Conservation (phyloP, 2,797 vertebrate genomes). For the Coranthus polyacanthus region DNA sequence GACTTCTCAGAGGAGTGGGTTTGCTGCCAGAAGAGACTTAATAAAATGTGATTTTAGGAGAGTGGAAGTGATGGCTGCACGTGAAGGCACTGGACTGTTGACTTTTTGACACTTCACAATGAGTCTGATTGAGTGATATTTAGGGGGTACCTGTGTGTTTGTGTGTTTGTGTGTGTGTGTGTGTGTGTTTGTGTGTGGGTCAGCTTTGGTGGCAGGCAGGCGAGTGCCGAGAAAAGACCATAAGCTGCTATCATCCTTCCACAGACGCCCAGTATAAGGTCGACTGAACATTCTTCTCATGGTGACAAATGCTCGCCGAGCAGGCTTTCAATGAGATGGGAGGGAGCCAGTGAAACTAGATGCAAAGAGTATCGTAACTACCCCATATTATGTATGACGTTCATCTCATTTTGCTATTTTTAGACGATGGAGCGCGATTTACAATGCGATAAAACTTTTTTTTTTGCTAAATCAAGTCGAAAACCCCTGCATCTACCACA, state of each 20-base stretch:
- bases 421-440: too few relatives aligned
- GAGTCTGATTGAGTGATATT: constrained; percentile 36
- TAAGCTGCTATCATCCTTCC: constrained; percentile 61
- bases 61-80: not conserved
- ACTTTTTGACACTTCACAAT: constrained; percentile 25
- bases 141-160: constrained; percentile 8
- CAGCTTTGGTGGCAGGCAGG: constrained; percentile 42
- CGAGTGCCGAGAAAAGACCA: constrained; percentile 46
- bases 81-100: constrained; percentile 23
- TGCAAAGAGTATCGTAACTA: constrained; percentile 34
- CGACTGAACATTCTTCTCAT: constrained; percentile 57
- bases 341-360: too few relatives aligned
- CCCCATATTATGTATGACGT: constrained; percentile 34
- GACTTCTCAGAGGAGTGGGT: not conserved
- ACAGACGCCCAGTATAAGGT: constrained; percentile 34
- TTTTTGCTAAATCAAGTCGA: constrained; percentile 10
- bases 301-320: constrained; percentile 62
- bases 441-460: constrained; percentile 26
- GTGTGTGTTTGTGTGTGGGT: constrained; percentile 10
- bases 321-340: constrained; percentile 30
- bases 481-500: constrained; percentile 10
- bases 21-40: not conserved
- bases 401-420: constrained; percentile 39
- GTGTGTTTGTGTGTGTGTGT: constrained; percentile 9
- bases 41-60: constrained; percentile 9